These are phyloP conservation scores for Teleopsis dalmanni DNA, from an alignment of 1,140 invertebrate species.

Conservation along the genomic window DNA sequence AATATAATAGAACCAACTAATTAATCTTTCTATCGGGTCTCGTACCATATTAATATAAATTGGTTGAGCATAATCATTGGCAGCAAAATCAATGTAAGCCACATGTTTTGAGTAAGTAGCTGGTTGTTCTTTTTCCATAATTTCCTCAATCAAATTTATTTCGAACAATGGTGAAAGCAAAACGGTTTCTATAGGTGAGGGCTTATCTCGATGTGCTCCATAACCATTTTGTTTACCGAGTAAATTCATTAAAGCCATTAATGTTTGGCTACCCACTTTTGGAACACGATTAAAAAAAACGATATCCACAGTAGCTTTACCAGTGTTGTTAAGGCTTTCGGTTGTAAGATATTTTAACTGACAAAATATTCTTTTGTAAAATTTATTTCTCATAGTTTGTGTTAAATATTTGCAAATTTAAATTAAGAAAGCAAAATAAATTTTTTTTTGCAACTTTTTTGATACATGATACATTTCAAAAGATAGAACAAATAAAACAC, in stretches of 20 bases:
- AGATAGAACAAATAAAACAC: too few relatives aligned
- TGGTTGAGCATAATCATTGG: slow-evolving; percentile 65
- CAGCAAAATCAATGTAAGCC: slow-evolving; percentile 70
- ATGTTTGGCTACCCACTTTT: slow-evolving; percentile 75
- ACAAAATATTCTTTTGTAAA: too few relatives aligned
- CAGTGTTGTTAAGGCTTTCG: slow-evolving; percentile 66
- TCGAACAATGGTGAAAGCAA: slow-evolving; percentile 60
- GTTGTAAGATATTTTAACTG: slow-evolving; percentile 33
- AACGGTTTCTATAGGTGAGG: slow-evolving; percentile 63
- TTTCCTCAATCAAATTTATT: slow-evolving; percentile 50
- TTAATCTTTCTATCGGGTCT: slow-evolving; percentile 79
- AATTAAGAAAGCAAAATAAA: too few relatives aligned
- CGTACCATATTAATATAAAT: slow-evolving; percentile 84
- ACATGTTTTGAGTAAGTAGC: slow-evolving; percentile 70
- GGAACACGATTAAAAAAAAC: slow-evolving; percentile 88
- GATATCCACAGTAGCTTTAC: slow-evolving; percentile 59
- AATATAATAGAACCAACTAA: slow-evolving; percentile 81
- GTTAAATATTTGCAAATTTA: too few relatives aligned
- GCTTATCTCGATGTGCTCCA: slow-evolving; percentile 71
- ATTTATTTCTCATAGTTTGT: too few relatives aligned
- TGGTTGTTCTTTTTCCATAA: slow-evolving; percentile 47
- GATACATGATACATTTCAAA: too few relatives aligned
- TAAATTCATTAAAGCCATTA: slow-evolving; percentile 74
- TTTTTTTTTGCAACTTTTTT: too few relatives aligned
- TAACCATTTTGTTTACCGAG: slow-evolving; percentile 68